These are phyloP conservation scores for Lethenteron camtschaticum DNA, from an alignment of 2,113 vertebrate species.

Conservation along the genomic window DNA sequence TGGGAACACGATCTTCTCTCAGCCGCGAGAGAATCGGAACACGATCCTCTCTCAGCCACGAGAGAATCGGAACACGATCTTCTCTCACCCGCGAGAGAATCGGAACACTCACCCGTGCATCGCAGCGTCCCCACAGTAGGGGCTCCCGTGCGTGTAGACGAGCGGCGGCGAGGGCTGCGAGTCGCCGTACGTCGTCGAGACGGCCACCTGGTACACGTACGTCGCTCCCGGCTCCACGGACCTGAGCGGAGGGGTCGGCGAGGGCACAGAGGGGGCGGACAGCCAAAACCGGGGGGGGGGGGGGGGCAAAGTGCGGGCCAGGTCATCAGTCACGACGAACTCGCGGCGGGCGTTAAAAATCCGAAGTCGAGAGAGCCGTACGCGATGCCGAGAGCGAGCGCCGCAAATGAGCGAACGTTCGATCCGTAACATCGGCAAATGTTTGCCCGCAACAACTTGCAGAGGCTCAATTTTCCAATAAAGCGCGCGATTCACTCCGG, in stretches of 20 bases:
- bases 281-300: neutral
- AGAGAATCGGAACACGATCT: too few species aligned
- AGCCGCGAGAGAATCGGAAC: too few species aligned
- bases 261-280: neutral
- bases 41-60: too few species aligned
- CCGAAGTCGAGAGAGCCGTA: too few species aligned
- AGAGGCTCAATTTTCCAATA: too few species aligned
- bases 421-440: too few species aligned
- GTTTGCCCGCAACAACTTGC: too few species aligned
- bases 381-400: too few species aligned
- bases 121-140: conserved; percentile 61
- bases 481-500: too few species aligned
- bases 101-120: conserved; percentile 32
- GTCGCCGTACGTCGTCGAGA: conserved; percentile 26
- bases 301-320: neutral
- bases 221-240: conserved; percentile 31
- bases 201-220: conserved; percentile 58
- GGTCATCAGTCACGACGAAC: neutral
- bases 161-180: conserved; percentile 47
- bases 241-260: conserved; percentile 21
- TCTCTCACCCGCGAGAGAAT: too few species aligned
- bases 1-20: too few species aligned
- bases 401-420: too few species aligned
- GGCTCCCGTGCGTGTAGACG: conserved; percentile 33
- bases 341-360: neutral